Base-by-base conservation (phyloP, 2,113 vertebrate genomes). In the Okapia johnstoni region DNA sequence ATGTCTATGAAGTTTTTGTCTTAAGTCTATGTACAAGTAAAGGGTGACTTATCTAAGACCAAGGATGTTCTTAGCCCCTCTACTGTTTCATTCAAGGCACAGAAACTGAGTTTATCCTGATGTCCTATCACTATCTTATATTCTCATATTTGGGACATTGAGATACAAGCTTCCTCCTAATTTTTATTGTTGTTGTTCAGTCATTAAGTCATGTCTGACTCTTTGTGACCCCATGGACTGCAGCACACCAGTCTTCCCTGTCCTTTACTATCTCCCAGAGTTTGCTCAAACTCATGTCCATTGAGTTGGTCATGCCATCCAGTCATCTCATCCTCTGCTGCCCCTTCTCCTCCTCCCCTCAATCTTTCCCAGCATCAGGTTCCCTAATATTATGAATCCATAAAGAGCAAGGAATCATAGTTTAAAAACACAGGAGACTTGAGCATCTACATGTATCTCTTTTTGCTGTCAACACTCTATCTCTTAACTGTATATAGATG, bases 151-250 rank as follows among this genome's bases (percentile, higher is more conserved):
- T 76, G 40, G 7, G 36, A 76, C 11, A 30, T 33, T 6, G 3
- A 84, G 57, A 90, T n/a, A 61, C 30, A 90, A n/a, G 11, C 17
- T 58, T 66, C 81, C 2, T 36, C 28, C 36, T 57, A 95, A 48
- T 70, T 86, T 94, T 88, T 43, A 11, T 73, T 43, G 66, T 12
- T 43, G 36, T 76, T 73, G n/a, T 73, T 43, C 23, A 26, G 36
- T 76, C 36, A 26, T 23, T 76, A 3, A 76, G 70, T 43, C 0
- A 0, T 76, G 70, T 76, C 23, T 0, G 3, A 43, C 12, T 76
- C 70, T 76, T 7, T 14, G 36, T 5, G 36, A 76, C 12, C 40
- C 21, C 36, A 7, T 25, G 70, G 12, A 43, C 23, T 76, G 23
- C 23, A 26, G 70, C 36, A 76, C 23, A 7, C 70, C 70, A 76